Conservation (phyloP, 2,888 invertebrate species). For the Eledona agricola region DNA sequence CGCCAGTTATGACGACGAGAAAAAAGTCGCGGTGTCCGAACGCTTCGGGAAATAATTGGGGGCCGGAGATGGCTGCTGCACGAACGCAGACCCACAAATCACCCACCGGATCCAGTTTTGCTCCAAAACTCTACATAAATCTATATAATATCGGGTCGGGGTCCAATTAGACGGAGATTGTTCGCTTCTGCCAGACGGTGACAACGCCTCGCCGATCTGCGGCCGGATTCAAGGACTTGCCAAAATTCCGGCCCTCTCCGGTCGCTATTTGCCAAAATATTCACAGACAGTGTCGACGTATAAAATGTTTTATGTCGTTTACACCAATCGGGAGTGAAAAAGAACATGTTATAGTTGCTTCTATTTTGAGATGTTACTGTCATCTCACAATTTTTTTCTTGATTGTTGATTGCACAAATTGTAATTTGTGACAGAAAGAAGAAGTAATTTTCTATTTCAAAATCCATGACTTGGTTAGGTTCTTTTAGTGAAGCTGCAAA, state of each 20-base stretch:
- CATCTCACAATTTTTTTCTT: too few relatives aligned
- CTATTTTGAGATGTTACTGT: too few relatives aligned
- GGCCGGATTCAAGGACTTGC: constrained; percentile 22
- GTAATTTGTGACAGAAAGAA: too few relatives aligned
- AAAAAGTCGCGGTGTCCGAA: constrained; percentile 11
- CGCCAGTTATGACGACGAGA: constrained; percentile 22
- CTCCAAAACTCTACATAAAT: constrained; percentile 60
- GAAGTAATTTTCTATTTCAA: too few relatives aligned
- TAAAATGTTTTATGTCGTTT: too few relatives aligned
- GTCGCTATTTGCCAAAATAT: too few relatives aligned
- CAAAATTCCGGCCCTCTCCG: constrained; percentile 23
- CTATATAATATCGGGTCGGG: constrained; percentile 61
- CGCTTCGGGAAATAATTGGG: constrained; percentile 27
- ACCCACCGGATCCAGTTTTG: constrained; percentile 57
- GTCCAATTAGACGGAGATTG: constrained; percentile 61
- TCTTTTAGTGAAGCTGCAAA: too few relatives aligned
- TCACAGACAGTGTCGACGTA: too few relatives aligned
- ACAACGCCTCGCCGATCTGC: constrained; percentile 43
- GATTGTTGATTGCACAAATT: too few relatives aligned
- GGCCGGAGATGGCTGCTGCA: constrained; percentile 17
- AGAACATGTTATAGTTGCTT: too few relatives aligned
- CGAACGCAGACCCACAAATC: constrained; percentile 55
- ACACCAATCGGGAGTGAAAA: too few relatives aligned
- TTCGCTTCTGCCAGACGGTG: constrained; percentile 54
- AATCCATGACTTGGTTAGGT: too few relatives aligned